Conservation (phyloP, 1,140 invertebrate species). For the Drosophila bocki region DNA sequence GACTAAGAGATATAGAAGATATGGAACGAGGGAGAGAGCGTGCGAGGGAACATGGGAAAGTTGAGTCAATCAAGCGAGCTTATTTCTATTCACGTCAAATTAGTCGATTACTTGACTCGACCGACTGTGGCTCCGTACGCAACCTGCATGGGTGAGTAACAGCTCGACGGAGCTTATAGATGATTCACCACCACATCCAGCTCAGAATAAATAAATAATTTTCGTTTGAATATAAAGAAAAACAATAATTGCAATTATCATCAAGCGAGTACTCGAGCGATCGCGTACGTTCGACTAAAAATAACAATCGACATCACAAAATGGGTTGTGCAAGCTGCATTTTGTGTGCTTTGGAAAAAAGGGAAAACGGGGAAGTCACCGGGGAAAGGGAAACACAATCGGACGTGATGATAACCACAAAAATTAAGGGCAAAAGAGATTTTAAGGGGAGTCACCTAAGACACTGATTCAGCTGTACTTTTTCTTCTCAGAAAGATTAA, state of each 20-base stretch:
- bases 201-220: conserved; percentile 33
- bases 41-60: conserved; percentile 13
- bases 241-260: conserved; percentile 43
- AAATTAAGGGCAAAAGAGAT: conserved; percentile 12
- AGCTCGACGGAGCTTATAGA: not conserved
- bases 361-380: not conserved
- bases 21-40: not conserved
- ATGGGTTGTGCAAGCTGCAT: conserved; percentile 10
- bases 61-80: conserved; percentile 42
- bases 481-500: not conserved
- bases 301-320: conserved; percentile 11
- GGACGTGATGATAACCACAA: conserved; percentile 24
- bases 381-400: not conserved
- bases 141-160: conserved; percentile 29
- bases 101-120: conserved; percentile 38
- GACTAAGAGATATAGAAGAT: conserved; percentile 21
- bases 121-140: conserved; percentile 3
- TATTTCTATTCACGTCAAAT: conserved; percentile 41
- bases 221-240: conserved; percentile 14
- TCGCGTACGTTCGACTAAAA: conserved; percentile 10
- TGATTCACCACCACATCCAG: conserved; percentile 26
- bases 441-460: not conserved
- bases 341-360: conserved; percentile 1
- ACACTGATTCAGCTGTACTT: conserved; percentile 1
- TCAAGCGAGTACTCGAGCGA: not conserved